Evolutionary conservation across 2,113 vertebrate species (phyloP).

Genomic region (Silurus glanis): DNA sequence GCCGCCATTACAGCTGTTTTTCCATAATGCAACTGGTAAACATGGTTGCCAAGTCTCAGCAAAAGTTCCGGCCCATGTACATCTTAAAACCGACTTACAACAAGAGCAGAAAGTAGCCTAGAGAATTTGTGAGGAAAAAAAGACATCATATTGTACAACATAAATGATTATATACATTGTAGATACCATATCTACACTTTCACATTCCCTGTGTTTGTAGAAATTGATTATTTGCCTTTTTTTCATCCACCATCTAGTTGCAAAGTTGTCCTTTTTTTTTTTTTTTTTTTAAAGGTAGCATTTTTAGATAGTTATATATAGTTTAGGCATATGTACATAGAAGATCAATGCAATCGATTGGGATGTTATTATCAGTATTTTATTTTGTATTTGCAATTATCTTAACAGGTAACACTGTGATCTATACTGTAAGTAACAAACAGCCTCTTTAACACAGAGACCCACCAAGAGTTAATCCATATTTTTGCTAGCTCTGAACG

Average conservation of each 20-base stretch:
- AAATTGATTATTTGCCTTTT: neutral
- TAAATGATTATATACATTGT: neutral
- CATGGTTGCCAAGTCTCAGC: neutral
- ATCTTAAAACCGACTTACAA: neutral
- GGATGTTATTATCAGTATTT: neutral
- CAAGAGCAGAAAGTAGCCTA: neutral
- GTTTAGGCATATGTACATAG: neutral
- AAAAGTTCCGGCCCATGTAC: neutral
- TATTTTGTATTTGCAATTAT: neutral
- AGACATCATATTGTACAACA: neutral
- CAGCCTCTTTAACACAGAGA: neutral
- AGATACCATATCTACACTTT: neutral
- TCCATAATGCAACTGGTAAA: neutral
- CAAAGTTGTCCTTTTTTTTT: neutral
- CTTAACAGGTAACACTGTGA: neutral
- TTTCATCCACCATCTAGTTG: neutral
- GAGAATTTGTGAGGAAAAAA: neutral
- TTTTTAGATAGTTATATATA: neutral
- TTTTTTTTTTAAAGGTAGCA: neutral
- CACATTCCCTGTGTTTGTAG: neutral
- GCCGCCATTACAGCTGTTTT: neutral
- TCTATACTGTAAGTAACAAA: neutral
- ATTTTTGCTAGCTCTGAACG: neutral
- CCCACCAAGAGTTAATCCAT: neutral
- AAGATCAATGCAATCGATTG: neutral